Evolutionary conservation across 2,888 invertebrate species (phyloP), one percentile per base, ranked within the genome.

Genomic region (Papilio gigon): DNA sequence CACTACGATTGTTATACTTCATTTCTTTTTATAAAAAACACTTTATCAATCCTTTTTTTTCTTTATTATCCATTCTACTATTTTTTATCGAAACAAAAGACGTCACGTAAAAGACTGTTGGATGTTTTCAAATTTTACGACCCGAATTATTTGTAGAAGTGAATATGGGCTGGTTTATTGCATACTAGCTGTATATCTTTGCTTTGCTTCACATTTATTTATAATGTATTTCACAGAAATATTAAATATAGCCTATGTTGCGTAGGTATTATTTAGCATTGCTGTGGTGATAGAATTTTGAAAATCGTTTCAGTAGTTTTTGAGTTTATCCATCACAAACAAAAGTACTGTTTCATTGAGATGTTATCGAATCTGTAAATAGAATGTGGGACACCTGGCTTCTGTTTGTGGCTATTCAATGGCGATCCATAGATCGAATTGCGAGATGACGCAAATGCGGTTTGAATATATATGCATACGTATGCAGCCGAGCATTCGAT

Each of bases 361-460:
- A 58, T 35, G 33, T 63, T 22, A 63, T 63, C 25, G 63, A 58
- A 30, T 25, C 58, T 30, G 30, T 27, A 58, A 68, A 68, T 68
- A 68, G 63, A 63, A 58, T 63, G 30, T 68, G 58, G 67, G 47
- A 63, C 67, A 68, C 63, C 63, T 58, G 42, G 44, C 27, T 58
- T 68, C 62, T 68, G 67, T 63, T 60, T 58, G 67, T 20, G 63
- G 63, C 40, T 44, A 44, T 61, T 40, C 61, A 61, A 50, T 62
- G 56, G 30, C 62, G 53, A 40, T 27, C 42, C 61, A 67, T 56
- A 67, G 62, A 53, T 40, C 62, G 40, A 53, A 56, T 67, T 67
- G 62, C 35, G 58, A 14, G 12, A 42, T 68, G 67, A 67, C 62
- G 62, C 61, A 63, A 56, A 33, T 67, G 67, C 44, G 63, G 67